A percentile compares a stretch with the other conserved stretches of the same genome.
Conservation (phyloP, 1,140 invertebrate genomes). For the Drosophila tristis region DNA sequence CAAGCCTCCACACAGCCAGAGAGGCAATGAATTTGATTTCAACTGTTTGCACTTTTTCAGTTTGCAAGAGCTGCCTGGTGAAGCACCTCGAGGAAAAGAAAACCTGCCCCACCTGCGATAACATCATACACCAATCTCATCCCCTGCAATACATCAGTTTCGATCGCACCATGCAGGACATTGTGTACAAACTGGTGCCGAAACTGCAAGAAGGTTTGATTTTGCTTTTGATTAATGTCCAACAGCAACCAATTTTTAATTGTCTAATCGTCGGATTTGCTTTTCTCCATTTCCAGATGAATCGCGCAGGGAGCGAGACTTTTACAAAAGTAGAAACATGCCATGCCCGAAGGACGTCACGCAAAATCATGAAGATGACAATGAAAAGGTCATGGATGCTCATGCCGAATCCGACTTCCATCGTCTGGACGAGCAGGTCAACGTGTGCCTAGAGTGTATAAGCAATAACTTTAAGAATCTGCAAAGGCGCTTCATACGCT, state of each 20-base stretch:
- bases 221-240: not conserved
- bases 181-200: conserved; percentile 98
- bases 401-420: conserved; percentile 96
- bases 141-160: conserved; percentile 98
- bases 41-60: conserved; percentile 85
- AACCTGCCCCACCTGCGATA: conserved; percentile 97
- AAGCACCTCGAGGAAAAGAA: conserved; percentile 99
- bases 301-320: conserved; percentile 93
- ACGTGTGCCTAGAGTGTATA: conserved; percentile 94
- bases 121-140: conserved; percentile 98
- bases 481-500: conserved; percentile 95
- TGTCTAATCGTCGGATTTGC: not conserved
- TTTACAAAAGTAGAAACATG: conserved; percentile 92
- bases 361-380: conserved; percentile 85
- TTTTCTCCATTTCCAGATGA: conserved; percentile 88
- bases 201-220: conserved; percentile 93
- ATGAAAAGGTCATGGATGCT: conserved; percentile 85
- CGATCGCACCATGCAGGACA: conserved; percentile 99
- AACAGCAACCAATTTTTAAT: too few relatives aligned
- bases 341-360: conserved; percentile 95
- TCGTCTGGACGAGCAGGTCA: conserved; percentile 97
- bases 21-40: too few relatives aligned
- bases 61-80: conserved; percentile 98
- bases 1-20: too few relatives aligned
- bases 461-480: conserved; percentile 93